Percentiles rank a stretch among this genome's conserved stretches.
Conservation (phyloP, 1,140 invertebrate species). For the Euschistus heros region DNA sequence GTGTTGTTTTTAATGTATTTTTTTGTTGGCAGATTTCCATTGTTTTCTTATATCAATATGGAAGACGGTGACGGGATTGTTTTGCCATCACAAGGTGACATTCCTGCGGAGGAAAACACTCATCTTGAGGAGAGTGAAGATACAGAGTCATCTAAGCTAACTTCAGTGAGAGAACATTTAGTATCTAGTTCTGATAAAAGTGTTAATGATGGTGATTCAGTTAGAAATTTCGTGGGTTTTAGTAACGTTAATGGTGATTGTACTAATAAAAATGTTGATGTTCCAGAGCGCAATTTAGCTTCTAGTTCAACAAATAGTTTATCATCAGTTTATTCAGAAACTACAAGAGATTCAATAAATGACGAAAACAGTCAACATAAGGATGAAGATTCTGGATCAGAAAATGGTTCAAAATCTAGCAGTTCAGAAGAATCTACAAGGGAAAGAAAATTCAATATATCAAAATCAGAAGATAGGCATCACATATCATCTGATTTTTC, state of each 20-base stretch:
- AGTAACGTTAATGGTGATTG: slow-evolving; percentile 11
- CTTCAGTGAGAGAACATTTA: background rate
- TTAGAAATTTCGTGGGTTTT: background rate
- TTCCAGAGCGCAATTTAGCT: background rate
- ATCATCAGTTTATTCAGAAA: background rate
- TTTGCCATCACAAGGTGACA: background rate
- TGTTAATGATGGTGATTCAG: background rate
- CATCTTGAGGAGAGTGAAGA: background rate
- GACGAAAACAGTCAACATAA: background rate
- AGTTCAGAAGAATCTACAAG: no score
- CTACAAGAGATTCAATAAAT: background rate
- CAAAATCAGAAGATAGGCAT: no score
- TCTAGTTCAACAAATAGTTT: slow-evolving; percentile 2
- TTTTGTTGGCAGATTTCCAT: slow-evolving; percentile 15
- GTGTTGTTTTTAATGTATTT: background rate
- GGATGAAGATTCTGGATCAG: background rate
- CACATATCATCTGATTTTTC: background rate
- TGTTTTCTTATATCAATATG: background rate
- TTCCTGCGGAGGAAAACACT: background rate
- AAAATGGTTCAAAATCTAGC: background rate
- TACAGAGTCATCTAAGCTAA: background rate
- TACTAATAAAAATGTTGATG: background rate
- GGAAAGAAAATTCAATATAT: no score
- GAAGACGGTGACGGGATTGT: background rate
- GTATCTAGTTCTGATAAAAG: background rate